Evolutionary conservation across 2,797 vertebrate genomes (phyloP).

Genomic region (Alcedo quadribrachys): DNA sequence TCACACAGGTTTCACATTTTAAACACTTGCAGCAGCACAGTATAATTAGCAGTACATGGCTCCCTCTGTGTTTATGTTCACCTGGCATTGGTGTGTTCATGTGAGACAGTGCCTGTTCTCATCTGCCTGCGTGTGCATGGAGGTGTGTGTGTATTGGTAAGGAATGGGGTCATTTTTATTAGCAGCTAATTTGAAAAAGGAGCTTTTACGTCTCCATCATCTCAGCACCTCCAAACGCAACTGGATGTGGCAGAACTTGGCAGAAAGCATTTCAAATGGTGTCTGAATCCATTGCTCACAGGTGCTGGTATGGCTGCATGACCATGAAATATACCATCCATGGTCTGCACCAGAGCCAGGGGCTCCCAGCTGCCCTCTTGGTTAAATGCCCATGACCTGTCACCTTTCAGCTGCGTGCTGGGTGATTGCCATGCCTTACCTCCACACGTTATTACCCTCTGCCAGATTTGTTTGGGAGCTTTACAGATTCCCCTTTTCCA

Average conservation of each 20-base stretch:
- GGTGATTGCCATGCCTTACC: not conserved
- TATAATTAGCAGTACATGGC: not conserved
- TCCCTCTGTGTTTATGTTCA: constrained; percentile 11
- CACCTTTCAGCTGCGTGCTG: not conserved
- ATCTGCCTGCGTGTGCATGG: rapidly evolving
- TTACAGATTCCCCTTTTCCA: not conserved
- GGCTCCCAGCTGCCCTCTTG: not conserved
- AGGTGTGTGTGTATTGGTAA: not conserved
- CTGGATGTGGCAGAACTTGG: rapidly evolving
- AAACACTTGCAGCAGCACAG: not conserved
- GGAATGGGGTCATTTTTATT: not conserved
- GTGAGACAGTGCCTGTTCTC: not conserved
- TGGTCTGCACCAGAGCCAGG: not conserved
- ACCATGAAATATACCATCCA: not conserved
- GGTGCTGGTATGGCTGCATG: rapidly evolving
- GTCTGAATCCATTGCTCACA: rapidly evolving
- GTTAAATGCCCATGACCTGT: not conserved
- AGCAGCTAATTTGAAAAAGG: not conserved
- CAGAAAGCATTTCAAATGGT: not conserved
- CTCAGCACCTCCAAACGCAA: not conserved
- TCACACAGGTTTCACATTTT: constrained; percentile 43
- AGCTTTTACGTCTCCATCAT: not conserved
- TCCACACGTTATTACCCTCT: not conserved
- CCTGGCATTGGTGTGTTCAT: not conserved
- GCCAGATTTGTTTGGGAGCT: not conserved